Evolutionary conservation across 30 jellyfish, hydroid and myxozoan species (phyloP).

Genomic region (Mastigias papua): DNA sequence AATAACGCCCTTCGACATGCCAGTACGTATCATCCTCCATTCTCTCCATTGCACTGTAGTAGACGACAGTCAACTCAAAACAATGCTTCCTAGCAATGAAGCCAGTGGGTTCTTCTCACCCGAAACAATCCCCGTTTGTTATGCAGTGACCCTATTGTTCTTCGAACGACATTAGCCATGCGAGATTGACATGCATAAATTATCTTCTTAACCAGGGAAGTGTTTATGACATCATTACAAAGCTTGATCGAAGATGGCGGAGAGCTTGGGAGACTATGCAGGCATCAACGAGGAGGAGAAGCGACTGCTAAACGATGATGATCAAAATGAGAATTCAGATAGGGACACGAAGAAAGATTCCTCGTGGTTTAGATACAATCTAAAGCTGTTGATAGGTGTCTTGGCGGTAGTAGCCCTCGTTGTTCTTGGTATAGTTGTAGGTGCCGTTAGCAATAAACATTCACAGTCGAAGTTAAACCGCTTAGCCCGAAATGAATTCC

Average conservation of each 20-base stretch:
- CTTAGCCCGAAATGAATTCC: constrained; percentile 62
- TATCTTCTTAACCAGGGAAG: constrained; percentile 16
- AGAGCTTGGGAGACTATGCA: not conserved
- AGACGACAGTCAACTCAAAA: too few species aligned
- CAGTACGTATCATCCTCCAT: too few species aligned
- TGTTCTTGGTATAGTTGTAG: constrained; percentile 85
- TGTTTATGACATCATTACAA: constrained; percentile 21
- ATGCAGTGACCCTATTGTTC: not conserved
- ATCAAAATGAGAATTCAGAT: constrained; percentile 16
- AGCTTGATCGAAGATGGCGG: constrained; percentile 50
- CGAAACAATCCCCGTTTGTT: not conserved
- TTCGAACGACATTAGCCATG: constrained; percentile 22
- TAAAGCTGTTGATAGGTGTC: constrained; percentile 80
- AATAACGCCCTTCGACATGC: too few species aligned
- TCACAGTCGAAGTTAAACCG: constrained; percentile 33
- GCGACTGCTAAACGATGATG: constrained; percentile 60
- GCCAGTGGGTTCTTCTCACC: constrained; percentile 11
- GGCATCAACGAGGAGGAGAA: constrained; percentile 61
- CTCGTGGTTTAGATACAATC: constrained; percentile 50
- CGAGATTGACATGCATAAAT: constrained; percentile 19
- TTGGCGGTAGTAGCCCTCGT: constrained; percentile 71
- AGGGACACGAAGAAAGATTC: constrained; percentile 13
- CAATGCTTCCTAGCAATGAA: not conserved
- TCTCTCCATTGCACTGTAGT: too few species aligned
- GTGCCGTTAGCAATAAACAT: constrained; percentile 80